Evolutionary conservation across 2,888 invertebrate species (phyloP).

Genomic region (Diachrysia chrysitis): DNA sequence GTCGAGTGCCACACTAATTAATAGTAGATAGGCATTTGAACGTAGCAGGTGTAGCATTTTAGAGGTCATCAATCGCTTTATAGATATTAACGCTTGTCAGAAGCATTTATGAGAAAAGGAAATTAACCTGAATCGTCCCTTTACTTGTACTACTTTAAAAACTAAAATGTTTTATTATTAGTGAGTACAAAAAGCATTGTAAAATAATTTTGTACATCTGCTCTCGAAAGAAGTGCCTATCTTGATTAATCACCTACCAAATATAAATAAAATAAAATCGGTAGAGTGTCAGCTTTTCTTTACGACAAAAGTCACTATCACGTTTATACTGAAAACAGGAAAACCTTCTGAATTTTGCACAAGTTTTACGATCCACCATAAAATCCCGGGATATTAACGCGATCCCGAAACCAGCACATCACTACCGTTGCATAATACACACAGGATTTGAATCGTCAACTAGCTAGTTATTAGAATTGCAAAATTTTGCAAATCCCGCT

Average conservation of each 20-base stretch:
- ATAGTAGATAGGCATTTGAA: background rate
- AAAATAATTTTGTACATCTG: too few species aligned
- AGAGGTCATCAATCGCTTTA: background rate
- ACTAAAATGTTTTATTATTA: too few species aligned
- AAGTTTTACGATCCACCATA: conserved; percentile 35
- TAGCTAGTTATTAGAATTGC: conserved; percentile 60
- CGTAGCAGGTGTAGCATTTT: background rate
- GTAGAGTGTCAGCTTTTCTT: conserved; percentile 12
- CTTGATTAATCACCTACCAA: background rate
- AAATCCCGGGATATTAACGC: conserved; percentile 31
- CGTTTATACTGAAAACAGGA: conserved; percentile 29
- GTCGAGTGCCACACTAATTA: conserved; percentile 12
- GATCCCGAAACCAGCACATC: conserved; percentile 31
- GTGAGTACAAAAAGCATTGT: too few species aligned
- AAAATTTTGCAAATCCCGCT: conserved; percentile 58
- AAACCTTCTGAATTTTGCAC: conserved; percentile 24
- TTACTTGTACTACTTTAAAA: too few species aligned
- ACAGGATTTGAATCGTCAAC: conserved; percentile 59
- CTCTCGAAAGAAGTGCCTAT: too few species aligned
- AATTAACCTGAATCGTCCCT: too few species aligned
- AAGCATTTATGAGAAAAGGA: background rate
- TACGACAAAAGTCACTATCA: conserved; percentile 30
- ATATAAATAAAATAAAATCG: background rate
- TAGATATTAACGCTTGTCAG: background rate
- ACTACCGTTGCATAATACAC: conserved; percentile 54